phyloP scores from a whole-genome alignment of 1,140 invertebrate genomes.

The Magallana gigas region DNA sequence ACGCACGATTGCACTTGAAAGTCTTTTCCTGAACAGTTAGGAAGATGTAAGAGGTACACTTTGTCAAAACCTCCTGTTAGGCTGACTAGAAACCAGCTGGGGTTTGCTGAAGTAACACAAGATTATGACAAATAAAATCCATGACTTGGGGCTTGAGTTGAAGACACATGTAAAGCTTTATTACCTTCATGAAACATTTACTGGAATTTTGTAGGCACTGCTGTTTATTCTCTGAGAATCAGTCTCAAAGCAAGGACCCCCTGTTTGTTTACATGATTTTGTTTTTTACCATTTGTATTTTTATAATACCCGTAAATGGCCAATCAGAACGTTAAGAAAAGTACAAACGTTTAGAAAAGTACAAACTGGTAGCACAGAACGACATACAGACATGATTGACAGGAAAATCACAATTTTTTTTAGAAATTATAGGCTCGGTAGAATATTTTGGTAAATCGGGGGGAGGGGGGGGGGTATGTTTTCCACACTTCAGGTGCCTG shows the following conservation, averaged over 20 bases:
- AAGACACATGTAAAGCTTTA: slow-evolving; percentile 17
- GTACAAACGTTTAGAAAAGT: neutral
- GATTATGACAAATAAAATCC: neutral
- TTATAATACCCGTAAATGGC: slow-evolving; percentile 5
- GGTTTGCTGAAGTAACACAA: neutral
- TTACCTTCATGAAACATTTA: slow-evolving; percentile 8
- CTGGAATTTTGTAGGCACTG: neutral
- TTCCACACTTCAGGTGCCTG: slow-evolving; percentile 1
- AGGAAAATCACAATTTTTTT: neutral
- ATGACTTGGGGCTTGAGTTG: slow-evolving; percentile 8
- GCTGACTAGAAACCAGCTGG: neutral
- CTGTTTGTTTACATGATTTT: slow-evolving; percentile 16
- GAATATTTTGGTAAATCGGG: neutral
- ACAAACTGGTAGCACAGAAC: neutral
- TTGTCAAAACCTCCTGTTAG: neutral
- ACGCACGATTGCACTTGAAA: neutral
- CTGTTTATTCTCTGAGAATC: slow-evolving; percentile 3
- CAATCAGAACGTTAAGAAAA: neutral
- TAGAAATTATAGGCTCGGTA: neutral
- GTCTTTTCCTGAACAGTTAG: no score
- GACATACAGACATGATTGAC: neutral
- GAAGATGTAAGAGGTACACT: neutral
- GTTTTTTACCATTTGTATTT: neutral
- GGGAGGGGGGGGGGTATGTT: neutral
- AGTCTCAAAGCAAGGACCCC: neutral